Conservation (phyloP, 2,888 invertebrate species). For the Capitulum mitella region DNA sequence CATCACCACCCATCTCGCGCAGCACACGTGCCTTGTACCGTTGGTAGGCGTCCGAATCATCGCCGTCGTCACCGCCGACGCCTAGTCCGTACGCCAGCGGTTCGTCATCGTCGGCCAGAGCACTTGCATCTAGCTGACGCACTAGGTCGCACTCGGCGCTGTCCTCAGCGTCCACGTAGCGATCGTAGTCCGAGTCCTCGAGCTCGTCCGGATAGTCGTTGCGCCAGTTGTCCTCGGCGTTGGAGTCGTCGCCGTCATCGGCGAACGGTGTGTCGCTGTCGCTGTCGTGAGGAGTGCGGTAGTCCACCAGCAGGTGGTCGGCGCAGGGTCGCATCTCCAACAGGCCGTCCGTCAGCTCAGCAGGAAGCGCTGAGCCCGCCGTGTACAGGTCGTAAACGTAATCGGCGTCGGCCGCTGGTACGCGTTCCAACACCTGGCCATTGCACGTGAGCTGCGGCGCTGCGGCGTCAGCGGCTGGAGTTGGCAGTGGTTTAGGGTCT, state of each 20-base stretch:
- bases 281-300: neutral
- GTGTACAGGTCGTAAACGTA: slow-evolving; percentile 1
- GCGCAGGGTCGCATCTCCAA: slow-evolving; percentile 2
- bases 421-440: neutral
- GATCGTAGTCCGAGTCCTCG: neutral
- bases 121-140: neutral
- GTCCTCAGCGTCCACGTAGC: neutral
- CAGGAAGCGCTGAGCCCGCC: neutral
- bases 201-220: slow-evolving; percentile 8
- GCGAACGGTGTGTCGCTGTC: neutral
- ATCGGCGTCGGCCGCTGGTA: neutral
- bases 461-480: neutral
- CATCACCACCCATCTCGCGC: neutral
- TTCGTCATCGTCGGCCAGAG: neutral
- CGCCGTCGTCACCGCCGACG: neutral
- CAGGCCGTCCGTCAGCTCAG: neutral
- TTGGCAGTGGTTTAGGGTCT: neutral
- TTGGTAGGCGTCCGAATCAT: neutral
- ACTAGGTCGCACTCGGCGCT: neutral
- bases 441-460: neutral
- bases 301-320: neutral
- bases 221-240: slow-evolving; percentile 18
- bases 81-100: neutral
- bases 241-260: neutral
- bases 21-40: neutral